Percentiles rank a stretch among this genome's conserved stretches.
These are phyloP conservation scores for Lycopodina hypogea DNA, from an alignment of 37 sponge, comb jelly and placozoan genomes.

Conservation along the genomic window DNA sequence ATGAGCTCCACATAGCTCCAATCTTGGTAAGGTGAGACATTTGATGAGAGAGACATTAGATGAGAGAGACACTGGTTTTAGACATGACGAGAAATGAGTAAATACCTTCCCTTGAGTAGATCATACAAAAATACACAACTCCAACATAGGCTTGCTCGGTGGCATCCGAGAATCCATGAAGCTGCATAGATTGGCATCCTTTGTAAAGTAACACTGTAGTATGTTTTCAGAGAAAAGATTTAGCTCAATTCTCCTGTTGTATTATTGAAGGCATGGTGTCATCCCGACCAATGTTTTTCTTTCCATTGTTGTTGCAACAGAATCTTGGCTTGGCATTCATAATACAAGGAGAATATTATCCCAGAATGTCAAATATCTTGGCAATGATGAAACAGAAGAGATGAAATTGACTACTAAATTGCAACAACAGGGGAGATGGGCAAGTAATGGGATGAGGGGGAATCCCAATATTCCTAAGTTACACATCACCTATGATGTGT, in stretches of 20 bases:
- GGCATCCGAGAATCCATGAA: neutral
- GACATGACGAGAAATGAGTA: neutral
- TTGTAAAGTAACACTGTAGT: neutral
- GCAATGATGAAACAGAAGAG: too few relatives aligned
- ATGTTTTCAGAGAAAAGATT: neutral
- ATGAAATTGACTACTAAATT: too few relatives aligned
- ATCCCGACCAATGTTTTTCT: neutral
- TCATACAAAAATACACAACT: neutral
- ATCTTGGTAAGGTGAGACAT: neutral
- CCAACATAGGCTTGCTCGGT: neutral
- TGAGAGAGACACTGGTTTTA: constrained; percentile 10
- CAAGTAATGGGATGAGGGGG: too few relatives aligned
- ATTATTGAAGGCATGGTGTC: neutral
- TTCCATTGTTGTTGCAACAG: neutral
- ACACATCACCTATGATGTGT: too few relatives aligned
- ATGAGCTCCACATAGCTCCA: constrained; percentile 6
- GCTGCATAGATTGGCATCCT: neutral
- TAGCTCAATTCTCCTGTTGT: neutral
- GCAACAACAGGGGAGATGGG: too few relatives aligned
- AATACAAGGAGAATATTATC: constrained; percentile 5
- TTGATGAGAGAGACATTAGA: neutral
- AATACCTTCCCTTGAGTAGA: neutral
- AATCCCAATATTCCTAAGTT: too few relatives aligned
- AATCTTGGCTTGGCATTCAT: neutral
- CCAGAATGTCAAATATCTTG: constrained; percentile 32